These are phyloP conservation scores for Geodia barretti DNA, from an alignment of 37 sponge, comb jelly and placozoan species.

Conservation along the genomic window DNA sequence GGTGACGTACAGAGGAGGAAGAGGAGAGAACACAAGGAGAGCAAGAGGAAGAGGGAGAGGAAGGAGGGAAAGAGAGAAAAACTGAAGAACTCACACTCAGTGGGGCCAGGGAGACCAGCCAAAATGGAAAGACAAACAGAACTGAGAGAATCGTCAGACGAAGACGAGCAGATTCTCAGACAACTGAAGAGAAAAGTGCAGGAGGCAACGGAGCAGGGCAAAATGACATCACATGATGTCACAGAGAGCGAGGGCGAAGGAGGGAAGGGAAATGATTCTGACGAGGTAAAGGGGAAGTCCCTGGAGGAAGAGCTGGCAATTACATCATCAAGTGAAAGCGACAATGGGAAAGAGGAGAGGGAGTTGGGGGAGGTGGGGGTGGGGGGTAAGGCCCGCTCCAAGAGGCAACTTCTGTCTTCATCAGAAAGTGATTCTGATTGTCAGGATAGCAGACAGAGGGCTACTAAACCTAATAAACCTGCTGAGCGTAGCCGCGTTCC, in stretches of 20 bases:
- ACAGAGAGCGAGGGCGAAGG: neutral
- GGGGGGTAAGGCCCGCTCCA: neutral
- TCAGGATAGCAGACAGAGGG: neutral
- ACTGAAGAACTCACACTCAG: too few relatives aligned
- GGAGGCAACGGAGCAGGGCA: neutral
- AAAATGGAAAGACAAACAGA: too few relatives aligned
- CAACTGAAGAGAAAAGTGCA: neutral
- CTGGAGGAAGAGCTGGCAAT: neutral
- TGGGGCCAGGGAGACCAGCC: too few relatives aligned
- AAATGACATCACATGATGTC: neutral
- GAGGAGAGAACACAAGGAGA: constrained; percentile 15
- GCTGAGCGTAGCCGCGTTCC: neutral
- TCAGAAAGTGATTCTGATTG: neutral
- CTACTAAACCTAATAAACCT: neutral
- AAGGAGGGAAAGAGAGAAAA: neutral
- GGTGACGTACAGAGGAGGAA: too few relatives aligned
- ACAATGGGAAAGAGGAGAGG: neutral
- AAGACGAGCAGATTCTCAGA: neutral
- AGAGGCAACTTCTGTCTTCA: neutral
- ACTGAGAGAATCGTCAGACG: neutral
- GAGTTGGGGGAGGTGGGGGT: neutral
- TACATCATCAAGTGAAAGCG: neutral
- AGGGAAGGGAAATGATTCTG: neutral
- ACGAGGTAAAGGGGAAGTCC: too few relatives aligned
- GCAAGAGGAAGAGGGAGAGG: neutral